Conservation (phyloP, 2,113 vertebrate genomes). For the Astur gentilis region DNA sequence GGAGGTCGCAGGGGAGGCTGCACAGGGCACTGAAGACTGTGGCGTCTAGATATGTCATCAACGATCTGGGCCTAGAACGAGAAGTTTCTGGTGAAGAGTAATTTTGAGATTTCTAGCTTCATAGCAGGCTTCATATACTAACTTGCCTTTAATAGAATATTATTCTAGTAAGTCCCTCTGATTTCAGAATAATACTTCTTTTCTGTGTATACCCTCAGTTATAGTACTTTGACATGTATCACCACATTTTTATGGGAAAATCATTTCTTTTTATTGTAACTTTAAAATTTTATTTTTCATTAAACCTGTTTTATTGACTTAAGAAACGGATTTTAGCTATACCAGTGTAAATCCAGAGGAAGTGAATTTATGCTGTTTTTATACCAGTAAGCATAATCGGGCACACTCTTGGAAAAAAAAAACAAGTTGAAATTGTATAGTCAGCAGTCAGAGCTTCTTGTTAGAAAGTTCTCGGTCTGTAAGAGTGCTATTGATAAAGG, state of each 20-base stretch:
- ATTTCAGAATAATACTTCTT: neutral
- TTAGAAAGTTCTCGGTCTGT: slow-evolving; percentile 38
- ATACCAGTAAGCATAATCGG: slow-evolving; percentile 2
- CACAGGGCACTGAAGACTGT: neutral
- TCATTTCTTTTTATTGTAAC: neutral
- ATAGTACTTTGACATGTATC: neutral
- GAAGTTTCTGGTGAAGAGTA: neutral
- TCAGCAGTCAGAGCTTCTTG: slow-evolving; percentile 34
- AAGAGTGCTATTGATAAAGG: slow-evolving; percentile 46
- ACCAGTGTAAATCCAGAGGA: slow-evolving; percentile 21
- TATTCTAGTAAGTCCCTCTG: neutral
- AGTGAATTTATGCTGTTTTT: neutral
- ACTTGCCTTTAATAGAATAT: neutral
- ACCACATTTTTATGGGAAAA: slow-evolving; percentile 32
- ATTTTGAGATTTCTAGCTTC: neutral
- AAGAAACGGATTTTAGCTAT: neutral
- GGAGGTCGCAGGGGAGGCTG: neutral
- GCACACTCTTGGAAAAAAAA: neutral
- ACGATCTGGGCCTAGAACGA: neutral
- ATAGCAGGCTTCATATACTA: neutral
- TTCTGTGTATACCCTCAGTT: neutral
- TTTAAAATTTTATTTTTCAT: slow-evolving; percentile 50
- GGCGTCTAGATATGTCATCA: neutral
- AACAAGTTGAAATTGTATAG: neutral
- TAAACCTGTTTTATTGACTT: slow-evolving; percentile 11